A percentile compares a stretch with the other conserved stretches of the same genome.
These are phyloP conservation scores for Crotophaga sulcirostris DNA, from an alignment of 2,113 vertebrate species.

Conservation along the genomic window DNA sequence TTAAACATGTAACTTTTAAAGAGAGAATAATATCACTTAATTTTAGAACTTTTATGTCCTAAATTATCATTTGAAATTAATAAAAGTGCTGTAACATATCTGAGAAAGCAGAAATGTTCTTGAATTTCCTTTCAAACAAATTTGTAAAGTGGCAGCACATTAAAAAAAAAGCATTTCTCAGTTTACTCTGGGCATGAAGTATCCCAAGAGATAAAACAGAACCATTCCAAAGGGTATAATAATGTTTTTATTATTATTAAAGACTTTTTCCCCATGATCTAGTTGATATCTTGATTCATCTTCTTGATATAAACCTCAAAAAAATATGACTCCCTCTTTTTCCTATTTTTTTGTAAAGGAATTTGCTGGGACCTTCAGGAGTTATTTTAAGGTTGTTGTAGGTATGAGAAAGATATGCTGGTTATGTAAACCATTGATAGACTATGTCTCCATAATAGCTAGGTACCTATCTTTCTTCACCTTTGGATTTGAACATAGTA, in stretches of 20 bases:
- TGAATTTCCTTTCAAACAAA: not conserved
- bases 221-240: not conserved
- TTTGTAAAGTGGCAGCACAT: not conserved
- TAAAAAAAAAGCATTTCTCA: not conserved
- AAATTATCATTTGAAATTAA: not conserved
- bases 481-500: accelerated
- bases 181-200: not conserved
- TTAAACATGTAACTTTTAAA: not conserved
- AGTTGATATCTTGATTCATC: too few species aligned
- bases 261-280: not conserved
- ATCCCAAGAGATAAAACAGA: not conserved
- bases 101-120: not conserved
- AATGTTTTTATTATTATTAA: not conserved
- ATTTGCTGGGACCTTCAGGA: not conserved
- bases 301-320: not conserved
- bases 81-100: not conserved
- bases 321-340: not conserved
- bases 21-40: too few species aligned
- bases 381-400: not conserved
- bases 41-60: not conserved
- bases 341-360: not conserved
- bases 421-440: not conserved
- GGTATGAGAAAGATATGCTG: not conserved
- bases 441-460: not conserved
- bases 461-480: not conserved